Percentiles rank a stretch among this genome's conserved stretches.
Conservation (phyloP, 2,113 vertebrate species). For the Morphnarchus princeps region DNA sequence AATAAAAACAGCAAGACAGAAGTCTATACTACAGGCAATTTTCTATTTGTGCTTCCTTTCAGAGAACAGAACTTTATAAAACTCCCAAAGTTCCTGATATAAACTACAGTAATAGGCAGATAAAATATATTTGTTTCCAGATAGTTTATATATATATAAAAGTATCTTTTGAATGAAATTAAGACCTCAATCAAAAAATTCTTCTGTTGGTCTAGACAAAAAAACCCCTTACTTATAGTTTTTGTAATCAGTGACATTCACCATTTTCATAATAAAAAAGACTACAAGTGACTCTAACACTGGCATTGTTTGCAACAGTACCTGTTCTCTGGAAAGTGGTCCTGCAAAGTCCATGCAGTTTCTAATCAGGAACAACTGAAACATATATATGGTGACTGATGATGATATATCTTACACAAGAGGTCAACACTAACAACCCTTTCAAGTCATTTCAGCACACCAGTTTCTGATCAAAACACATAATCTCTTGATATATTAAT, state of each 20-base stretch:
- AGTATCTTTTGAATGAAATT: background rate
- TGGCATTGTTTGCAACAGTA: background rate
- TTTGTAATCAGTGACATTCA: background rate
- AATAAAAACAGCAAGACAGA: background rate
- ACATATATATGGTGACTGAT: too few species aligned
- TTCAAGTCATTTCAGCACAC: background rate
- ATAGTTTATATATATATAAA: background rate
- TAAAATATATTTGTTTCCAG: background rate
- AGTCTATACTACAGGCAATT: background rate
- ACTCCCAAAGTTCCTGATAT: background rate
- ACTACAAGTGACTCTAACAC: background rate
- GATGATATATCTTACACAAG: background rate
- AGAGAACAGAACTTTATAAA: background rate
- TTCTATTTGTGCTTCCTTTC: background rate
- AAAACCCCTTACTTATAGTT: background rate
- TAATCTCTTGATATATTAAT: background rate
- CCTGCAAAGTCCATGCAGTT: background rate
- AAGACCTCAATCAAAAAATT: background rate
- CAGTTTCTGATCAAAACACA: background rate
- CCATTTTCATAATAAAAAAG: background rate
- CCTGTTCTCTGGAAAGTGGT: background rate
- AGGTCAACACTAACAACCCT: background rate
- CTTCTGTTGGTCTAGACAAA: background rate
- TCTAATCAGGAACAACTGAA: background rate
- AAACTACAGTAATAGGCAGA: background rate